Evolutionary conservation across 2,113 vertebrate species (phyloP).

Genomic region (Hemicordylus capensis): DNA sequence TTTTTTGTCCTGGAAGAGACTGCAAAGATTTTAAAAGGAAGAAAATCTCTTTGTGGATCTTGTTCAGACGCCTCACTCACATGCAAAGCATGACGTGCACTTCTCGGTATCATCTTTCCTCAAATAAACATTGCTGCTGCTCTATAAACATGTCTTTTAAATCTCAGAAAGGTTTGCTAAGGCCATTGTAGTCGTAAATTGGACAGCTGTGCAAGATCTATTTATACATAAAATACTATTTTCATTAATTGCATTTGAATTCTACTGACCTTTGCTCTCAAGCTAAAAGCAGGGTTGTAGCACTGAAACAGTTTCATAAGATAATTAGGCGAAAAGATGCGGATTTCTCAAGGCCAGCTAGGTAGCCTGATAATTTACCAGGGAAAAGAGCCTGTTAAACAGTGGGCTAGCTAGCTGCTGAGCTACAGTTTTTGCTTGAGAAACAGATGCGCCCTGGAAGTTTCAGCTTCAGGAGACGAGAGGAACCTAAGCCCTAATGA

Average conservation of each 20-base stretch:
- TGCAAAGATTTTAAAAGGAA: slow-evolving; percentile 36
- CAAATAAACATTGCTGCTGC: slow-evolving; percentile 13
- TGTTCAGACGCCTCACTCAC: slow-evolving; percentile 22
- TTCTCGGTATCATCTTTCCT: slow-evolving; percentile 11
- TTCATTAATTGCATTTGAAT: neutral
- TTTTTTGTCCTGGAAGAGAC: neutral
- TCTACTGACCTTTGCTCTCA: neutral
- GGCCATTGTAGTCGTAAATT: slow-evolving; percentile 5
- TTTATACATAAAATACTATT: neutral
- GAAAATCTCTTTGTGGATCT: slow-evolving; percentile 12
- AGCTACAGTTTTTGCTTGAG: too few relatives aligned
- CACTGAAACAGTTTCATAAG: neutral
- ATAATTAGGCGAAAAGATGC: too few relatives aligned
- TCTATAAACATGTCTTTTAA: slow-evolving; percentile 37
- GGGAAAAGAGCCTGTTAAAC: too few relatives aligned
- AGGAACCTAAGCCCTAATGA: too few relatives aligned
- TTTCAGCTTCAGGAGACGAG: too few relatives aligned
- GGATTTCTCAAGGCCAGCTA: neutral
- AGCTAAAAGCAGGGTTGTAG: neutral
- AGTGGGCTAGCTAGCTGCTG: too few relatives aligned
- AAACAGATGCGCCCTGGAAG: too few relatives aligned
- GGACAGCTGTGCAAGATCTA: neutral
- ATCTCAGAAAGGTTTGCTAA: neutral
- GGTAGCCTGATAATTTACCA: too few relatives aligned
- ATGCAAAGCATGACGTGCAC: slow-evolving; percentile 17